Evolutionary conservation across 1,140 invertebrate species (phyloP).

Genomic region (Drosophila arizonae): DNA sequence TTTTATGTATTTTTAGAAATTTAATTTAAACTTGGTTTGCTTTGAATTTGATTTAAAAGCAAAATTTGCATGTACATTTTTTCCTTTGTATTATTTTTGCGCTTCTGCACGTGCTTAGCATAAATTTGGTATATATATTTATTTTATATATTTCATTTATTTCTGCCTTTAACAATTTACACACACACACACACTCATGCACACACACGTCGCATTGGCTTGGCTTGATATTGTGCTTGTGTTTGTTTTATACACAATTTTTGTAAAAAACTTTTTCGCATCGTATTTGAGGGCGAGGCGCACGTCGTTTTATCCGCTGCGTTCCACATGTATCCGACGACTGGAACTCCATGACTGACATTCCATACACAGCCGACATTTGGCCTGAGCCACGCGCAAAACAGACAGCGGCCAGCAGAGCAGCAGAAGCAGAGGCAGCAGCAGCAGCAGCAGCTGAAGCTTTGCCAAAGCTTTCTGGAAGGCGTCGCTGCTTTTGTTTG

Average conservation of each 20-base stretch:
- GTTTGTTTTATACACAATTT: conserved; percentile 50
- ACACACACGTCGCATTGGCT: conserved; percentile 9
- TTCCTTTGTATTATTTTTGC: background rate
- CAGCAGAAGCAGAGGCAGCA: conserved; percentile 3
- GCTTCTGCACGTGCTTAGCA: conserved; percentile 13
- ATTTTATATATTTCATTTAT: conserved; percentile 9
- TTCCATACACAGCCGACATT: conserved; percentile 29
- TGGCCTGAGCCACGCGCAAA: conserved; percentile 35
- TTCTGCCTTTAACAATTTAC: background rate
- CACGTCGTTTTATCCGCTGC: conserved; percentile 64
- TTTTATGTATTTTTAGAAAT: conserved; percentile 14
- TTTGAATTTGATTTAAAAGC: background rate
- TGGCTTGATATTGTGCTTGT: conserved; percentile 14
- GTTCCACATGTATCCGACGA: conserved; percentile 83
- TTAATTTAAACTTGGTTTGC: conserved; percentile 11
- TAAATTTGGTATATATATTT: conserved; percentile 10
- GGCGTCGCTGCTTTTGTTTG: conserved; percentile 6
- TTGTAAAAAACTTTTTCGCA: conserved; percentile 71
- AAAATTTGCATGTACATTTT: background rate
- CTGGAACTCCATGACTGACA: conserved; percentile 82
- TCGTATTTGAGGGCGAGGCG: conserved; percentile 63
- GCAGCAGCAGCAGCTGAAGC: conserved; percentile 4
- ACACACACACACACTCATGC: conserved; percentile 20
- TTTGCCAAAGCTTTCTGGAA: conserved; percentile 34
- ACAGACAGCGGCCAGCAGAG: conserved; percentile 12